Evolutionary conservation across 2,797 vertebrate genomes (phyloP).

Genomic region (Apogon hyalosoma): DNA sequence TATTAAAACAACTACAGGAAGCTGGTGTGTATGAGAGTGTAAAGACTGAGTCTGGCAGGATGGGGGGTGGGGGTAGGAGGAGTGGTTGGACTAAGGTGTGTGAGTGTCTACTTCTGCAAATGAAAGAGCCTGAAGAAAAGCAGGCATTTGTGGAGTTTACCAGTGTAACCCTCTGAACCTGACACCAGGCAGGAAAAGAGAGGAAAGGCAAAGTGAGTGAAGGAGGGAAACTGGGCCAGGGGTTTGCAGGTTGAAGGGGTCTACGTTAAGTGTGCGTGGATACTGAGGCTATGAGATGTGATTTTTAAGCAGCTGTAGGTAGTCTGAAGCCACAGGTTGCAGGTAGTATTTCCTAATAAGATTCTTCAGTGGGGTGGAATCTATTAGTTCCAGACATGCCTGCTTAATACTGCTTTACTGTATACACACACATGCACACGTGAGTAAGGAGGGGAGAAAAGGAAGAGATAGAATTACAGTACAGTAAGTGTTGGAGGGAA

Average conservation of each 20-base stretch:
- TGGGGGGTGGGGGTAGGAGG: constrained; percentile 33
- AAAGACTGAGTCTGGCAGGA: constrained; percentile 26
- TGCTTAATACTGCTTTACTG: constrained; percentile 65
- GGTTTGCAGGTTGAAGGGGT: constrained; percentile 41
- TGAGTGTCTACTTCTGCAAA: constrained; percentile 37
- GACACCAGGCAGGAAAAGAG: constrained; percentile 49
- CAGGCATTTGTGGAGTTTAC: constrained; percentile 54
- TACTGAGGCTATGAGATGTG: constrained; percentile 4
- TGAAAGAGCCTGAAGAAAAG: constrained; percentile 63
- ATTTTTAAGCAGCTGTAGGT: constrained; percentile 41
- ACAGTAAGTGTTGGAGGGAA: constrained; percentile 76
- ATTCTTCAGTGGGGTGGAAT: constrained; percentile 80
- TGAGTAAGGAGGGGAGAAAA: constrained; percentile 45
- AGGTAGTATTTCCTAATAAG: constrained; percentile 72
- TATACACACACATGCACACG: constrained; percentile 1
- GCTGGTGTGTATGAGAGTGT: constrained; percentile 29
- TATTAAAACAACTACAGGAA: constrained; percentile 81
- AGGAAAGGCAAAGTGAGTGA: constrained; percentile 9
- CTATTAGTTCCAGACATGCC: constrained; percentile 85
- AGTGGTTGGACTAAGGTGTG: constrained; percentile 23
- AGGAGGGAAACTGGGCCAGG: constrained; percentile 46
- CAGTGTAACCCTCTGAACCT: constrained; percentile 43
- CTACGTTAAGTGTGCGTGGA: background rate
- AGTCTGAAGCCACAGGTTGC: constrained; percentile 60
- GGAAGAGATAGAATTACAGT: constrained; percentile 79